These are phyloP conservation scores for Eristalis pertinax DNA, from an alignment of 2,888 invertebrate species.

Conservation along the genomic window DNA sequence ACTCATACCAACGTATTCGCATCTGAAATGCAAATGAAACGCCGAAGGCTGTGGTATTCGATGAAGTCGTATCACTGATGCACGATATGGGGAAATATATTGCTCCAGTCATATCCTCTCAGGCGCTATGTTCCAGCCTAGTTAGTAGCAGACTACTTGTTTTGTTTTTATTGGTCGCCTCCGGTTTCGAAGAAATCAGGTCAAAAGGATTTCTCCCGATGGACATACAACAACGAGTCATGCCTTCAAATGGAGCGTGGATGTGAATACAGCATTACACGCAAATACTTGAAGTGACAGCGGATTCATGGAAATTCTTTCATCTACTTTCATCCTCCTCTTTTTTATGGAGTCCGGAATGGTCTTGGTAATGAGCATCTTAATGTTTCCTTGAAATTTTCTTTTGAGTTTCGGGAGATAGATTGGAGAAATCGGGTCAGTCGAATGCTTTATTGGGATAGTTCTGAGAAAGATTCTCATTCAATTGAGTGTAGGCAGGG, in stretches of 20 bases:
- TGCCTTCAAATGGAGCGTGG: background rate
- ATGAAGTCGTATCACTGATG: background rate
- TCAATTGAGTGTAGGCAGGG: background rate
- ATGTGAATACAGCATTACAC: background rate
- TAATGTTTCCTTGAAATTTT: constrained; percentile 5
- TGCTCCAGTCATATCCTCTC: constrained; percentile 12
- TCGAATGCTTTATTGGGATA: constrained; percentile 15
- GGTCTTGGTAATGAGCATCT: constrained; percentile 2
- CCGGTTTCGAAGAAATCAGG: constrained; percentile 13
- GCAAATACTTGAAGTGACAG: constrained; percentile 10
- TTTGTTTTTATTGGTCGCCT: constrained; percentile 18
- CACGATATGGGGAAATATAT: constrained; percentile 5
- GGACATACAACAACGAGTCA: background rate
- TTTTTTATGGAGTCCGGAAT: background rate
- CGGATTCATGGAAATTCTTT: background rate
- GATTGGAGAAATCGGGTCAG: background rate
- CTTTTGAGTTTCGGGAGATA: background rate
- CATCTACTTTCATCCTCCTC: background rate
- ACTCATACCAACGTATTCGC: background rate
- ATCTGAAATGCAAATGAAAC: constrained; percentile 19
- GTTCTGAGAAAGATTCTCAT: background rate
- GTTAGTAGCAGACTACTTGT: background rate
- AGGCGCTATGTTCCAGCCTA: constrained; percentile 6
- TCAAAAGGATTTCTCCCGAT: constrained; percentile 32
- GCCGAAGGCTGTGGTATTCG: background rate